Conservation (phyloP, 2,888 invertebrate genomes). For the Steinernema hermaphroditum region DNA sequence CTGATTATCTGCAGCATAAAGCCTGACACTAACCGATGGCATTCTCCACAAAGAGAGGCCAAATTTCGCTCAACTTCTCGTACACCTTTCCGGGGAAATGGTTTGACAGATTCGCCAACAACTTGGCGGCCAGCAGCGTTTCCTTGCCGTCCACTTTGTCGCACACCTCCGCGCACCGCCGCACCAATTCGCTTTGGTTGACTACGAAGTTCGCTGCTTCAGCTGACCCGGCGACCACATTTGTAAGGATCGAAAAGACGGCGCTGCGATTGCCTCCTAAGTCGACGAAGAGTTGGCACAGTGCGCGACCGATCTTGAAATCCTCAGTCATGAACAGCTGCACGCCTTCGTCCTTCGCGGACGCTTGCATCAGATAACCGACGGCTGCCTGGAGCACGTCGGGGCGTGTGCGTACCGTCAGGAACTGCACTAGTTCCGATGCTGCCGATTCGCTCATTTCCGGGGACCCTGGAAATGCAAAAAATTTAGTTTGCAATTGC, state of each 20-base stretch:
- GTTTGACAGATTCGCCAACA: background rate
- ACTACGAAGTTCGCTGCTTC: slow-evolving; percentile 8
- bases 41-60: slow-evolving; percentile 4
- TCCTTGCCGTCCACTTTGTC: slow-evolving; percentile 12
- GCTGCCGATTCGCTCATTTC: slow-evolving; percentile 1
- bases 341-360: background rate
- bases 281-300: slow-evolving; percentile 13
- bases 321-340: background rate
- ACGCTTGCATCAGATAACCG: background rate
- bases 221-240: background rate
- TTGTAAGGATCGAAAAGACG: background rate
- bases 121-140: background rate
- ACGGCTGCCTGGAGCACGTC: slow-evolving; percentile 1
- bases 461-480: background rate
- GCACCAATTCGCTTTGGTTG: slow-evolving; percentile 9
- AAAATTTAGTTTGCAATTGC: too few species aligned
- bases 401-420: slow-evolving; percentile 1
- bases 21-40: background rate
- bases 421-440: slow-evolving; percentile 2
- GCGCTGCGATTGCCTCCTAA: background rate
- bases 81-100: slow-evolving; percentile 10
- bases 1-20: too few species aligned
- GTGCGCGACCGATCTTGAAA: background rate
- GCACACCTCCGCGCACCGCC: slow-evolving; percentile 6
- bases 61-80: slow-evolving; percentile 5